Base-by-base conservation (phyloP, 35 echinoderm and acorn worm species). In the Heliocidaris tuberculata region DNA sequence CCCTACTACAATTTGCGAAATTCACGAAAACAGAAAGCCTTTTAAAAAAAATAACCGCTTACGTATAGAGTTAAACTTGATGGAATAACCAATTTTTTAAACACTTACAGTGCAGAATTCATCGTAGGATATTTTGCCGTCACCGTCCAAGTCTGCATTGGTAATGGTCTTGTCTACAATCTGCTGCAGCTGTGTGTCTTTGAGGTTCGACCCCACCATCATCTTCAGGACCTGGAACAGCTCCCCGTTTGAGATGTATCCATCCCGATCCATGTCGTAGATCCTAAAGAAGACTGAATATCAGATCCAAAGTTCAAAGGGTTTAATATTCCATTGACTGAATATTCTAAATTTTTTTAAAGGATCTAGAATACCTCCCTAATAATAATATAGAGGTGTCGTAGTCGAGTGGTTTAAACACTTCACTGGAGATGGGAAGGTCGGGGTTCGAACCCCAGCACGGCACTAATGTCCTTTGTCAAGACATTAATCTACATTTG, bases 161-260 rank as follows among this genome's bases (percentile, higher is more conserved):
- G 96, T 97, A 86, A 99, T 99, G 49, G 98, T 99, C 94, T 99
- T 99, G 94, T 99, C 98, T 13, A 99, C 98, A 48, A 99, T 99
- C 86, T 99, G 98, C 86, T 99, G 98, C 85, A 99, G 98, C 87
- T 99, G 98, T 9, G 98, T 97, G 59, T 99, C 98, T 94, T 97
- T 99, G 60, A 99, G 96, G 78, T 99, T 99, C 21, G 96, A 97
- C 48, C 98, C 98, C 12, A 97, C 98, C 98, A 99, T 99, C 98
- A 99, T 99, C 90, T 99, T 99, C 59, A 99, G 93, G 49, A 99
- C 98, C 65, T 97, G 97, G 87, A 99, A 99, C 50, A 99, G 96
- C 86, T 99, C 98, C 12, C 98, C 98, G 70, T 99, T 99, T 90
- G 98, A 97, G 86, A 99, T 99, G 59, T 94, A 99, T 31, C 98